A percentile compares a stretch with the other conserved stretches of the same genome.
phyloP scores from a whole-genome alignment of 2,113 vertebrate genomes.

The Trogon melanurus region DNA sequence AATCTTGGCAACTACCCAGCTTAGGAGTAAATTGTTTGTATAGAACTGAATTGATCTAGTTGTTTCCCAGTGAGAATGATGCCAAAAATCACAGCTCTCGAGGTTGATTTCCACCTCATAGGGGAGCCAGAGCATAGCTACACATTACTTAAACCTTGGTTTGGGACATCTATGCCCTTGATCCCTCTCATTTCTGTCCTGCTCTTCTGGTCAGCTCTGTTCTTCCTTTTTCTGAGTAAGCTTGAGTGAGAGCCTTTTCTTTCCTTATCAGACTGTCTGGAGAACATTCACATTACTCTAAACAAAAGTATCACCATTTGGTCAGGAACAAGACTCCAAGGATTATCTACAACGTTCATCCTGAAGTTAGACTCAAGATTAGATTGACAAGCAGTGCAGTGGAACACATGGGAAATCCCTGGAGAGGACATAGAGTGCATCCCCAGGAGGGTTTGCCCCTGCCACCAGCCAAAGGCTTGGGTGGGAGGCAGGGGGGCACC shows the following conservation, averaged over 20 bases:
- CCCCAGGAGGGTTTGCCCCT: neutral
- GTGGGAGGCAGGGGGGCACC: neutral
- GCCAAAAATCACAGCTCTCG: neutral
- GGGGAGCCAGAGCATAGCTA: neutral
- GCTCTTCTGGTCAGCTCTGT: neutral
- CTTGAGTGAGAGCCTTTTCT: neutral
- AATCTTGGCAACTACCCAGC: slow-evolving; percentile 10
- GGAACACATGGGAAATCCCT: neutral
- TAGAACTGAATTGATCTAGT: slow-evolving; percentile 9
- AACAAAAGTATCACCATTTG: neutral
- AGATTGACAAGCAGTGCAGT: neutral
- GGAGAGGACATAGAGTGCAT: accelerated
- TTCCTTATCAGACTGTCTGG: neutral
- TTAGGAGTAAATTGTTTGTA: slow-evolving; percentile 31
- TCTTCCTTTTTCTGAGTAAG: neutral
- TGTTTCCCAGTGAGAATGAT: neutral
- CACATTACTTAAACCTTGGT: neutral
- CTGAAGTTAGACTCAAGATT: neutral
- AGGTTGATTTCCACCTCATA: neutral
- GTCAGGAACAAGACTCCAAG: neutral
- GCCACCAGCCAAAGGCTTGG: neutral
- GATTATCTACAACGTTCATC: neutral
- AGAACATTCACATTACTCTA: neutral
- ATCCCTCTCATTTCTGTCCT: neutral
- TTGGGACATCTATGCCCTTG: accelerated